Conservation (phyloP, 2,113 vertebrate species). For the Phyllostomus hastatus region DNA sequence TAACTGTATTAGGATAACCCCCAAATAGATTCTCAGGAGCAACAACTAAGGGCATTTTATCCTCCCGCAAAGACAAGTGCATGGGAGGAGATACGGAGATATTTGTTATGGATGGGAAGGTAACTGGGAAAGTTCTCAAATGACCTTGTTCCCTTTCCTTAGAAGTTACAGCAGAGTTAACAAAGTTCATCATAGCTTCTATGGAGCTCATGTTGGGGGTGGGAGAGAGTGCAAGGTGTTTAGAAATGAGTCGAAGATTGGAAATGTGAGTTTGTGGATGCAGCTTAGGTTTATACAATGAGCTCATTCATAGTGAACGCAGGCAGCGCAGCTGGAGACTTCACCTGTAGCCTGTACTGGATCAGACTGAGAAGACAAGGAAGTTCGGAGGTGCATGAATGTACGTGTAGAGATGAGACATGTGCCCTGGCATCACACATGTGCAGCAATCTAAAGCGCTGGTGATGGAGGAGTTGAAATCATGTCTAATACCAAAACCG, state of each 20-base stretch:
- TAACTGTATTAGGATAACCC: not conserved
- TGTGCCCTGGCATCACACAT: not conserved
- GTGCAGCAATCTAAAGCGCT: not conserved
- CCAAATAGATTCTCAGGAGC: not conserved
- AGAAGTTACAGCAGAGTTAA: not conserved
- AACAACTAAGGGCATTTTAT: not conserved
- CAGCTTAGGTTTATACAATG: not conserved
- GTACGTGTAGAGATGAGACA: too few species aligned
- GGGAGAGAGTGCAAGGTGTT: not conserved
- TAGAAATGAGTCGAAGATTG: not conserved
- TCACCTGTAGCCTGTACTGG: not conserved
- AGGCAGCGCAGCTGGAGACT: not conserved
- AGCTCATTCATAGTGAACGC: not conserved
- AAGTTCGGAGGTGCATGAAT: not conserved
- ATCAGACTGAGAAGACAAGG: not conserved
- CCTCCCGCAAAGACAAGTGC: not conserved
- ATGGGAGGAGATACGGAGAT: not conserved
- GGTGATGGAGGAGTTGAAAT: not conserved
- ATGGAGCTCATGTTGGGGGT: fast-evolving
- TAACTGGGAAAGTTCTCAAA: not conserved
- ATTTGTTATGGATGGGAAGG: not conserved
- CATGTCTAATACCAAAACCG: not conserved
- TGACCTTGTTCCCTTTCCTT: not conserved
- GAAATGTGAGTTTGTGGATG: not conserved
- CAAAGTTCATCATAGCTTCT: not conserved